These are phyloP conservation scores for Syngnathus rostellatus DNA, from an alignment of 2,797 vertebrate genomes.

Conservation along the genomic window DNA sequence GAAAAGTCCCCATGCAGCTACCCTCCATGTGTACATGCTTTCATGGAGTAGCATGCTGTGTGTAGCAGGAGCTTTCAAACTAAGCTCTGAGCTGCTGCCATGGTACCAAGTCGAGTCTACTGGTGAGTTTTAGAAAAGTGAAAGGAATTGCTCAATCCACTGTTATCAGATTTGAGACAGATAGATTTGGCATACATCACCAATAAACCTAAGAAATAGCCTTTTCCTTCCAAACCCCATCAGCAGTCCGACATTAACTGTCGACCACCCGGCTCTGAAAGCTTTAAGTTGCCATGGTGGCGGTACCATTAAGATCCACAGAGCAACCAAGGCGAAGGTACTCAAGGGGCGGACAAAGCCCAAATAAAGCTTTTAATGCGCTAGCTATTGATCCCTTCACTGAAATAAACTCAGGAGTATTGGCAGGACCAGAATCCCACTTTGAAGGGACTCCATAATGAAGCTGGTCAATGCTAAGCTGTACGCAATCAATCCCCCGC, in stretches of 20 bases:
- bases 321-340: constrained; percentile 55
- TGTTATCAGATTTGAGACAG: background rate
- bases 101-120: constrained; percentile 17
- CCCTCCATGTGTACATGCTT: constrained; percentile 41
- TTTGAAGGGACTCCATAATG: constrained; percentile 79
- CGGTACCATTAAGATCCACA: constrained; percentile 38
- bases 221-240: background rate
- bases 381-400: constrained; percentile 66
- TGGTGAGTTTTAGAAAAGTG: constrained; percentile 26
- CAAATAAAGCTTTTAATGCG: constrained; percentile 78
- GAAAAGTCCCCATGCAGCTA: constrained; percentile 35
- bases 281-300: constrained; percentile 23
- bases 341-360: constrained; percentile 61
- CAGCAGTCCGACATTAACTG: background rate
- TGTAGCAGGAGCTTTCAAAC: constrained; percentile 46
- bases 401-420: constrained; percentile 75
- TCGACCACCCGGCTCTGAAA: constrained; percentile 24
- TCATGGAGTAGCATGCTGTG: constrained; percentile 48
- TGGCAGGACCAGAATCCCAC: constrained; percentile 73
- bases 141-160: constrained; percentile 9
- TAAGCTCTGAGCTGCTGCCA: constrained; percentile 18
- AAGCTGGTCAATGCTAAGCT: constrained; percentile 78
- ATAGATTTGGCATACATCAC: background rate
- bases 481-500: constrained; percentile 74
- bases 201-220: background rate